These are phyloP conservation scores for Chiridota heheva DNA, from an alignment of 35 echinoderm and acorn worm genomes.

Conservation along the genomic window DNA sequence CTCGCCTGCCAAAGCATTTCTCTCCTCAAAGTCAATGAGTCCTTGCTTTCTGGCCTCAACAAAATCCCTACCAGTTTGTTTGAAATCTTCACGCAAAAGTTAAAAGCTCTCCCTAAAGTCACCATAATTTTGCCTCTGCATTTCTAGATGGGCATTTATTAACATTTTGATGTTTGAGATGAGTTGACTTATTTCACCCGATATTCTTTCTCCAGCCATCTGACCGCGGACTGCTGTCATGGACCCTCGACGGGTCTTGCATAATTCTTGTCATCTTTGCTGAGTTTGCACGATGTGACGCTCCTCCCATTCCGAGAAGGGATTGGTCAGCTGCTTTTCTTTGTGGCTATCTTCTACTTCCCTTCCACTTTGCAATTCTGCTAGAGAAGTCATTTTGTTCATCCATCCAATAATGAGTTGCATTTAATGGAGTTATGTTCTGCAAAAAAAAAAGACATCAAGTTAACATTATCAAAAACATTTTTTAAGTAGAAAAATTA, in stretches of 20 bases:
- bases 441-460: too few relatives aligned
- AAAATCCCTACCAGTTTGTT: constrained; percentile 92
- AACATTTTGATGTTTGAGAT: constrained; percentile 44
- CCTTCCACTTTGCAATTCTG: constrained; percentile 82
- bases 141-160: constrained; percentile 46
- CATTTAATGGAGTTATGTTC: too few relatives aligned
- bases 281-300: constrained; percentile 73
- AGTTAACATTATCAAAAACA: too few relatives aligned
- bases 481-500: too few relatives aligned
- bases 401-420: too few relatives aligned
- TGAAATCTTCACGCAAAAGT: constrained; percentile 77
- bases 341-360: constrained; percentile 62
- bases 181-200: constrained; percentile 61
- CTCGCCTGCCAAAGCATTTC: constrained; percentile 95
- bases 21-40: constrained; percentile 72
- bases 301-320: constrained; percentile 93
- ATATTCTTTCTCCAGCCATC: constrained; percentile 67
- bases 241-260: constrained; percentile 72
- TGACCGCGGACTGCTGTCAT: constrained; percentile 82
- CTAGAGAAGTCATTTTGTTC: constrained; percentile 8
- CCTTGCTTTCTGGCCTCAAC: constrained; percentile 82
- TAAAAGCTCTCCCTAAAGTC: constrained; percentile 71
- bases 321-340: constrained; percentile 90
- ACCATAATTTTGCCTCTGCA: constrained; percentile 17
- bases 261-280: constrained; percentile 78